Base-by-base conservation (phyloP, 2,113 vertebrate genomes). In the Leucoraja erinaceus region DNA sequence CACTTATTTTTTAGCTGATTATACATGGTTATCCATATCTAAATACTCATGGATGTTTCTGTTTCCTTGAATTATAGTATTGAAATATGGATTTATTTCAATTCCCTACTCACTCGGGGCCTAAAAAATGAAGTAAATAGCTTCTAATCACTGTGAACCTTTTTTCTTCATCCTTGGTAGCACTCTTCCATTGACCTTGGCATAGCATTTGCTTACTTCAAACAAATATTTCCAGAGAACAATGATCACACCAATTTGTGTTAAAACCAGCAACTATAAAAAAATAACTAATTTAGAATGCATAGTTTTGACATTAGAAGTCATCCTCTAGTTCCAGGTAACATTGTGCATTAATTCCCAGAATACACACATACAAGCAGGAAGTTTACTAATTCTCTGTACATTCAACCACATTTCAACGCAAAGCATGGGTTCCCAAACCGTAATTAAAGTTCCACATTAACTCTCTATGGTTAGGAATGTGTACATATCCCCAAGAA, bases 161-260 rank as follows among this genome's bases (percentile, higher is more conserved):
- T 86, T 86, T n/a, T 86, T 61, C 83, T 86, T 86, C 56, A 77
- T 9, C 14, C 59, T 63, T 86, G 79, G 83, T 12, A 63, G 83
- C 4, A 16, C 83, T 63, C 20, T 84, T 56, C 31, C 18, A 16
- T 63, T 56, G 28, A 86, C 56, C 28, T 28, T 86, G 83, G 28
- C 31, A 61, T 7, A 12, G 12, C 56, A 86, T 86, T 86, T 81
- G 33, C 18, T 81, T 28, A 20, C 25, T 12, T 63, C 83, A 31
- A 18, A 84, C 56, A 10, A 54, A 81, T 54, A 84, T 25, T 84
- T 61, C 56, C 54, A n/a, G 10, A 31, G 63, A 63, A 63, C 47
- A 8, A 84, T 63, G 31, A 63, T 31, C 4, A 31, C 12, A 14
- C 25, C 61, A 86, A 25, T 83, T 83, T 47, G 47, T 47, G 47